Base-by-base conservation (phyloP, 2,888 invertebrate genomes). In the Brenthis ino region DNA sequence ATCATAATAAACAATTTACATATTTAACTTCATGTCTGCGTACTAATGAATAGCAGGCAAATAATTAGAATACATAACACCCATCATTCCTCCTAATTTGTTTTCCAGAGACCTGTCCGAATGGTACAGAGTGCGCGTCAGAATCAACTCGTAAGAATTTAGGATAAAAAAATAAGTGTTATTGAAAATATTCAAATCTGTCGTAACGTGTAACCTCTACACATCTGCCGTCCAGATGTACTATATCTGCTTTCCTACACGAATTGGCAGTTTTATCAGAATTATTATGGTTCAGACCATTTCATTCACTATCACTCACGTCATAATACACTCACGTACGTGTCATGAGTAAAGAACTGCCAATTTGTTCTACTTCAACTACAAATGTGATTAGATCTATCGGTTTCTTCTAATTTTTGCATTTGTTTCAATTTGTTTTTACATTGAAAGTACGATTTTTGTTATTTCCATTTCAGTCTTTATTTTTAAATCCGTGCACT, bases 61-160 rank as follows among this genome's bases (percentile, higher is more conserved):
- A 51, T 71, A 74, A 61, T 68, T 77, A 81, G 78, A 75, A 71
- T 47, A 85, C 87, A 85, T 85, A 79, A 87, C 87, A 86, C 68
- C 82, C 85, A 79, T 88, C 89, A 89, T 88, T 84, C 80, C 85
- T 82, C 86, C 88, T 81, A 86, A 87, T 93, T 93, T 93, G 86
- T 93, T 91, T 93, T 93, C 84, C 93, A 93, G 94, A 94, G 93
- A 93, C 93, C 95, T 96, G 93, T 95, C 95, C 92, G 95, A 96
- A 93, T 95, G 95, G 94, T 96, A 95, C 95, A 95, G 95, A 95
- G 95, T 96, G 94, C 96, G 96, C 95, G 95, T 96, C 94, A 95
- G 96, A 95, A 94, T 96, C 91, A 96, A 95, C 94, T 95, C 96
- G 96, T 96, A 96, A 96, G 96, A 93, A 91, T 85, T 85, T 89